Base-by-base conservation (phyloP, 2,888 invertebrate species). In the Acanthoscelides obtectus region DNA sequence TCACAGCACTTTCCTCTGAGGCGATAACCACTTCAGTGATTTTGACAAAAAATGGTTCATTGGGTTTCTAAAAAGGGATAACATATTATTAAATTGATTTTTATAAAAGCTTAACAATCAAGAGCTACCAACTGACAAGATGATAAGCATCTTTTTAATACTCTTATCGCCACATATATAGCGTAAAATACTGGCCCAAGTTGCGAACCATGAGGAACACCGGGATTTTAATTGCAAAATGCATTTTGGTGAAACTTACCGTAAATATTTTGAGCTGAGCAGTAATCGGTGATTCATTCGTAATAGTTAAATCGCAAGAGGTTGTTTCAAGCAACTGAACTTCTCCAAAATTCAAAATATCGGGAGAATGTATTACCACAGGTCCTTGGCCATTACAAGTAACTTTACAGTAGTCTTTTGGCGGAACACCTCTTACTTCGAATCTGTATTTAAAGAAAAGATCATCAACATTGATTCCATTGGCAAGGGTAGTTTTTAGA, bases 211-310 rank as follows among this genome's bases (percentile, higher is more conserved):
- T n/a, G n/a, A n/a, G n/a, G n/a, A n/a, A n/a, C n/a, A n/a, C n/a
- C n/a, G n/a, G n/a, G n/a, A n/a, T n/a, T n/a, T n/a, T n/a, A n/a
- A n/a, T n/a, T n/a, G n/a, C n/a, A n/a, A n/a, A n/a, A n/a, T n/a
- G n/a, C n/a, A n/a, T n/a, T n/a, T n/a, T n/a, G n/a, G n/a, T n/a
- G 65, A 64, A 69, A 75, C 75, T 78, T 75, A 80, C 81, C 90
- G 75, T 87, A 68, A 72, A 70, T 25, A 80, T 72, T 19, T 71
- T 70, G 45, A 80, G 74, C 8, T 69, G 82, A 0, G 93, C 92
- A 68, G 86, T 81, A 65, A 93, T 90, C 0, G 93, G 92, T 0
- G 93, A 92, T 80, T 93, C 91, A 79, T 92, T 94, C 71, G 87
- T 87, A 0, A 93, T 81, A 0, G 85, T 86, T 0, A 93, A 81